Evolutionary conservation across 2,888 invertebrate species (phyloP).

Genomic region (Spisula solida): DNA sequence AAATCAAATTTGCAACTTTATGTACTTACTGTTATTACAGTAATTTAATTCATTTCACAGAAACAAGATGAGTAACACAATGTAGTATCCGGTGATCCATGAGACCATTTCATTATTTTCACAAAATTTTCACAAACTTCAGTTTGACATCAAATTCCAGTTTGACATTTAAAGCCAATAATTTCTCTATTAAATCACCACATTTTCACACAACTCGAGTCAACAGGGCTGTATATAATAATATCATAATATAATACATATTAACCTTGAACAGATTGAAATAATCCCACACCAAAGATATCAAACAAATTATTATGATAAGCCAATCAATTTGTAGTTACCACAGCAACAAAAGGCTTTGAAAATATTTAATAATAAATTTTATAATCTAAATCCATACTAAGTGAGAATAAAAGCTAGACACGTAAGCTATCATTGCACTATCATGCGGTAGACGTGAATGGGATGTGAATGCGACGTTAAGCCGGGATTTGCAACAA

Average conservation of each 20-base stretch:
- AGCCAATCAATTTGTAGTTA: neutral
- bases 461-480: neutral
- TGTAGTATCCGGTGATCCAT: neutral
- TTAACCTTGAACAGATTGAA: neutral
- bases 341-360: slow-evolving; percentile 3
- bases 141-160: neutral
- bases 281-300: neutral
- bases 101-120: slow-evolving; percentile 11
- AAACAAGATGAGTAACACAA: neutral
- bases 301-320: neutral
- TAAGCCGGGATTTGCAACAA: neutral
- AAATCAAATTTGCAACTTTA: too few relatives aligned
- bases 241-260: neutral
- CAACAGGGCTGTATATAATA: neutral
- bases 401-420: neutral
- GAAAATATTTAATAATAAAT: slow-evolving; percentile 17
- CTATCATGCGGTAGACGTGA: neutral
- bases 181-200: neutral
- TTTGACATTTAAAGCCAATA: too few relatives aligned
- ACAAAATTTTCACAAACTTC: slow-evolving; percentile 14
- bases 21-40: too few relatives aligned
- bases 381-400: neutral
- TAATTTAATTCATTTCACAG: too few relatives aligned
- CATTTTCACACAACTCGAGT: neutral
- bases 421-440: neutral